These are phyloP conservation scores for Hippocampus kuda DNA, from an alignment of 2,797 vertebrate species.

Conservation along the genomic window DNA sequence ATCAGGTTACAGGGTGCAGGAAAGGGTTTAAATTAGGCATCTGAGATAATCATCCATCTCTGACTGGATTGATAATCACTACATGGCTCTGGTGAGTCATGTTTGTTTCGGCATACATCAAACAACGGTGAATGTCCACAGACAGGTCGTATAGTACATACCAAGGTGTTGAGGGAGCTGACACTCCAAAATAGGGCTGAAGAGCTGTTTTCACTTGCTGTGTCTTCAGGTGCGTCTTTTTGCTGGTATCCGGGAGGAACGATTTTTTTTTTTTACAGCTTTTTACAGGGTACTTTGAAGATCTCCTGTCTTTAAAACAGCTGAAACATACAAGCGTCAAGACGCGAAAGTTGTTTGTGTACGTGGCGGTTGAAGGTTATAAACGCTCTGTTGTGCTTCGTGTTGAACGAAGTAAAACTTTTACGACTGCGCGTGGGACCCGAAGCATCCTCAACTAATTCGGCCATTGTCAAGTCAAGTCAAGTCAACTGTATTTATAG, in stretches of 20 bases:
- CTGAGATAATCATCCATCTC: background rate
- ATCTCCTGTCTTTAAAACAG: constrained; percentile 30
- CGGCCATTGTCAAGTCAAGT: no score
- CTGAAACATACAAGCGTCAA: constrained; percentile 32
- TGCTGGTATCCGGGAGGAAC: constrained; percentile 27
- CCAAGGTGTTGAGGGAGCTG: background rate
- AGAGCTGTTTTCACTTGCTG: constrained; percentile 15
- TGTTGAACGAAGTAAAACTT: constrained; percentile 10
- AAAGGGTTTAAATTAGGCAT: no score
- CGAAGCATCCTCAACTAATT: no score
- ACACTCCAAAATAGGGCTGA: background rate
- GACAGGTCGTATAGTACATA: constrained; percentile 6
- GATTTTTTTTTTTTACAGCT: background rate
- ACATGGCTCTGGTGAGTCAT: background rate
- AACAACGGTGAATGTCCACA: constrained; percentile 4
- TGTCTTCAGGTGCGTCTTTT: constrained; percentile 29
- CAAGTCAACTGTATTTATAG: no score
- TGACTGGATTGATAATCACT: no score
- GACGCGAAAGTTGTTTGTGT: constrained; percentile 25
- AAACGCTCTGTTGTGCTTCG: constrained; percentile 33
- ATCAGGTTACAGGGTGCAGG: no score
- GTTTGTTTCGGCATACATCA: background rate
- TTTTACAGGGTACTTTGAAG: constrained; percentile 25
- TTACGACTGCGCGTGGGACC: background rate
- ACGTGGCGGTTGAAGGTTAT: constrained; percentile 32